Evolutionary conservation across 2,113 vertebrate genomes (phyloP).

Genomic region (Tauraco erythrolophus): DNA sequence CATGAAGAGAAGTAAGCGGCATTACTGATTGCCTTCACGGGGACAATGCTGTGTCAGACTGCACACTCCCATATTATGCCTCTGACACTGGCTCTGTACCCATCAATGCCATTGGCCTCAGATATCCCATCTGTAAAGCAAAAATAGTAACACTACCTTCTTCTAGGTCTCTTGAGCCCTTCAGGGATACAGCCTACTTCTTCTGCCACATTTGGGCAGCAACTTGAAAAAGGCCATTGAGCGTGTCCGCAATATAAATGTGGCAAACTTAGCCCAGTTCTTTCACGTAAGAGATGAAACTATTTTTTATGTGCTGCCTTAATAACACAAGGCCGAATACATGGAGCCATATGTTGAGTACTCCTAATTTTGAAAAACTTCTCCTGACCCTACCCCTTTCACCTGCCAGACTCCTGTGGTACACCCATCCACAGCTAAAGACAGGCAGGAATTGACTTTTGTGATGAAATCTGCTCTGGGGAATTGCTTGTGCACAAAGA

Average conservation of each 20-base stretch:
- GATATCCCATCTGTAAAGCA: background rate
- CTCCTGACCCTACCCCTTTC: background rate
- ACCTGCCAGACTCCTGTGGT: background rate
- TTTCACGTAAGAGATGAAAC: background rate
- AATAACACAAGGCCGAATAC: background rate
- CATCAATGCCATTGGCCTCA: background rate
- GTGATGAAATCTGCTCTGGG: background rate
- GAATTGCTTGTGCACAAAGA: background rate
- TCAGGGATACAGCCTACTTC: background rate
- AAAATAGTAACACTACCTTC: background rate
- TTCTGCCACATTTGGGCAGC: background rate
- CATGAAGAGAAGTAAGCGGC: background rate
- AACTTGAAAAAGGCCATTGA: background rate
- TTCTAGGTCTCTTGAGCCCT: background rate
- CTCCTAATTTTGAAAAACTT: background rate
- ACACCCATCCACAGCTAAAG: background rate
- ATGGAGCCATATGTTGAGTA: background rate
- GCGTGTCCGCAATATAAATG: background rate
- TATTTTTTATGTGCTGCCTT: background rate
- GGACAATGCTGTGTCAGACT: background rate
- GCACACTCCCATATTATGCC: background rate
- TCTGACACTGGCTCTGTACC: background rate
- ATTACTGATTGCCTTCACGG: background rate
- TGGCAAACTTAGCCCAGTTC: background rate
- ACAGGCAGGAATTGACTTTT: background rate